These are phyloP conservation scores for Apeira syringaria DNA, from an alignment of 2,888 invertebrate genomes.

Conservation along the genomic window DNA sequence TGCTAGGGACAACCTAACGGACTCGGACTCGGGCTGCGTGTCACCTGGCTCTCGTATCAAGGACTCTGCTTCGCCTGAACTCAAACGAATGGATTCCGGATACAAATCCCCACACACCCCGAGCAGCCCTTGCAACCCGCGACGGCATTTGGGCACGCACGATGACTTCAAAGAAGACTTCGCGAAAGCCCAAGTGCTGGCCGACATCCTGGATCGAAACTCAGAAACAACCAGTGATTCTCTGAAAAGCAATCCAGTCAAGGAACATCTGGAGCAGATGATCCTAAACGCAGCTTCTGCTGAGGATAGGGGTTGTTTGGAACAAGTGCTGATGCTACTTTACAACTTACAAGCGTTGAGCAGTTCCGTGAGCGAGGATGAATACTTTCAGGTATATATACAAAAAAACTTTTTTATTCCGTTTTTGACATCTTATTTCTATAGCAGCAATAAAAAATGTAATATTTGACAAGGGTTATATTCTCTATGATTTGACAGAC, in stretches of 20 bases:
- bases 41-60: slow-evolving; percentile 80
- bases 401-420: too few relatives aligned
- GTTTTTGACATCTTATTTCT: slow-evolving; percentile 6
- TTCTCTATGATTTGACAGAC: too few relatives aligned
- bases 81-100: slow-evolving; percentile 81
- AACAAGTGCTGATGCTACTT: slow-evolving; percentile 85
- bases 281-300: slow-evolving; percentile 75
- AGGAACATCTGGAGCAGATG: slow-evolving; percentile 78
- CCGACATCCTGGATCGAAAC: slow-evolving; percentile 70
- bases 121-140: slow-evolving; percentile 72
- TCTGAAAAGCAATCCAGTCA: slow-evolving; percentile 73
- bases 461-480: too few relatives aligned
- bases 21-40: slow-evolving; percentile 81
- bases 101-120: slow-evolving; percentile 77
- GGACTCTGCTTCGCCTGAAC: slow-evolving; percentile 79
- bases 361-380: slow-evolving; percentile 81
- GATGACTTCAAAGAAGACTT: slow-evolving; percentile 79
- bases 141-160: slow-evolving; percentile 62
- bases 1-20: slow-evolving; percentile 78
- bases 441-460: too few relatives aligned
- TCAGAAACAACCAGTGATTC: slow-evolving; percentile 74
- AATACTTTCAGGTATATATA: slow-evolving; percentile 79
- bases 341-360: slow-evolving; percentile 84
- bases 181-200: slow-evolving; percentile 75
- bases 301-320: slow-evolving; percentile 85